Base-by-base conservation (phyloP, 2,888 invertebrate genomes). In the Philereme transversata region DNA sequence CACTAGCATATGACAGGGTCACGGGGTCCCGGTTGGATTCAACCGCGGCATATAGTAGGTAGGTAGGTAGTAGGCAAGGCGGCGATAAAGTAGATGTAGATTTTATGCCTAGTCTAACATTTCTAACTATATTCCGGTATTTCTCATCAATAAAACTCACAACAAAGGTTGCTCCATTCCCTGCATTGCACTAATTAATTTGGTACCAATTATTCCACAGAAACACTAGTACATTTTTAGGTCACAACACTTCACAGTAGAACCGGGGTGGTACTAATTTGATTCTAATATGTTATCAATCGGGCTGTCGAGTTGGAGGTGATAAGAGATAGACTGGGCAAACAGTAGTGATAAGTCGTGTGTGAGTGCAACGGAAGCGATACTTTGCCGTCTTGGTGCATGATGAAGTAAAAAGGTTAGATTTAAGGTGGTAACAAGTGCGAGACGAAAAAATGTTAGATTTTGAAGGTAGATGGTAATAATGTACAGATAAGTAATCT, bases 161-260 rank as follows among this genome's bases (percentile, higher is more conserved):
- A 81, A 74, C 50, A 89, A 71, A 3, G 89, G 88, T 51, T 84
- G 84, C 45, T 68, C 86, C 43, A 69, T 72, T 54, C 86, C 87
- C 4, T 77, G 74, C 86, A 86, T 89, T 76, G 47, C 53, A 59
- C 61, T 44, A 64, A 52, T 45, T 38, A n/a, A 11, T 4, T 10
- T 4, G 1, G 22, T 22, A 52, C 8, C n/a, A 41, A 7, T 47
- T 9, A 35, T 33, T 49, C 38, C 7, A 9, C 61, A 50, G 51
- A 50, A 48, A 49, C 51, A 61, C 65, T 65, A 64, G 46, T 57
- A 40, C 60, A 65, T 60, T 53, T 40, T 51, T 55, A 55, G 59
- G 49, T 56, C 46, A 54, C 57, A n/a, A 9, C 51, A 61, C 60
- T 58, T 60, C 57, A 61, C 60, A 43, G 55, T 65, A 57, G 46